Evolutionary conservation across 2,888 invertebrate species (phyloP).

Genomic region (Hofmannophila pseudospretella): DNA sequence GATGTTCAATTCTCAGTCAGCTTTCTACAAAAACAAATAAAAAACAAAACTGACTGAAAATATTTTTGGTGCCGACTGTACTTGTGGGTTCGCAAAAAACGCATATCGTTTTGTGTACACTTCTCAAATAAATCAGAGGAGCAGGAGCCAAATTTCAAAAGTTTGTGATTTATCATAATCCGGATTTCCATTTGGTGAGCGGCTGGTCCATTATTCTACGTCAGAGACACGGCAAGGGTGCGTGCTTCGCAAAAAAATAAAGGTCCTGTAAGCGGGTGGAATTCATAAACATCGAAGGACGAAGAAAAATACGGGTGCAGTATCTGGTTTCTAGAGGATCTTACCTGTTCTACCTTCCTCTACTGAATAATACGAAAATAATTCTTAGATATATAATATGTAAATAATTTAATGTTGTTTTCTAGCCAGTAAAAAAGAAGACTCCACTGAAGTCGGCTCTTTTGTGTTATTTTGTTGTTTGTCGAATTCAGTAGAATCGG

Average conservation of each 20-base stretch:
- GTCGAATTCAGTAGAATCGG: too few species aligned
- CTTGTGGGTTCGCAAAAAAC: background rate
- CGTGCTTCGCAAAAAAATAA: conserved; percentile 55
- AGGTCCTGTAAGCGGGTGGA: conserved; percentile 23
- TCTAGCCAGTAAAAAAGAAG: too few species aligned
- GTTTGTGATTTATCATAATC: conserved; percentile 76
- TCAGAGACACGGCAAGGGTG: conserved; percentile 69
- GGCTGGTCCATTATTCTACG: conserved; percentile 70
- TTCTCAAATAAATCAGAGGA: conserved; percentile 62
- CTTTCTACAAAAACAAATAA: too few species aligned
- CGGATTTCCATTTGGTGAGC: conserved; percentile 71
- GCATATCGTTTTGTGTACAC: conserved; percentile 53
- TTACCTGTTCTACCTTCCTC: too few species aligned
- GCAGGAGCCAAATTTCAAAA: conserved; percentile 70
- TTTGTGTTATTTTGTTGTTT: too few species aligned
- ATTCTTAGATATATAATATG: too few species aligned
- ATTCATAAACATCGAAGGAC: conserved; percentile 28
- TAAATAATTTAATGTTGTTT: too few species aligned
- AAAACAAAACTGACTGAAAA: background rate
- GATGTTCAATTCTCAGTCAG: too few species aligned
- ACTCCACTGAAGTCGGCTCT: too few species aligned
- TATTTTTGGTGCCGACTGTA: background rate
- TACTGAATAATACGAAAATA: too few species aligned
- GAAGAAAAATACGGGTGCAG: too few species aligned
- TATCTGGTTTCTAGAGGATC: too few species aligned